These are phyloP conservation scores for Neotoxoptera formosana DNA, from an alignment of 1,140 invertebrate species.

Conservation along the genomic window DNA sequence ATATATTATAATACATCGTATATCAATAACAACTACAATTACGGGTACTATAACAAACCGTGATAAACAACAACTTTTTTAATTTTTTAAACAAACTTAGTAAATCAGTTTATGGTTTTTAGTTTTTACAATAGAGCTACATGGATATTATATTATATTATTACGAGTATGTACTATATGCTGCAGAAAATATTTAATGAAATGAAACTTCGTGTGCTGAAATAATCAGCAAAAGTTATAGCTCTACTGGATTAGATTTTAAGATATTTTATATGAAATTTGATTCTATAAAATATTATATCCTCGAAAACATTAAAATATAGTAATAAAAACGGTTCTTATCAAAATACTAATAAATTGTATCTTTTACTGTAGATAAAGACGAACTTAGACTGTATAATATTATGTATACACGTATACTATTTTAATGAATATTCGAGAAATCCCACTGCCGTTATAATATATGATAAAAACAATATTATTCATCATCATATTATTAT, in stretches of 20 bases:
- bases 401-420: too few species aligned
- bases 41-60: too few species aligned
- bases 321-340: not conserved
- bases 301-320: not conserved
- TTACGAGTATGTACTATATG: too few species aligned
- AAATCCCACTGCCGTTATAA: too few species aligned
- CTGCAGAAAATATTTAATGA: not conserved
- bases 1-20: too few species aligned
- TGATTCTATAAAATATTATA: not conserved
- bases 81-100: not conserved
- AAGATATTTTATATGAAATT: not conserved
- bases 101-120: not conserved
- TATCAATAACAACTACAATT: too few species aligned
- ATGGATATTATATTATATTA: not conserved
- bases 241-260: not conserved
- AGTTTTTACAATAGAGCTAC: not conserved
- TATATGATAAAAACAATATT: too few species aligned
- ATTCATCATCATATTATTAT: not conserved
- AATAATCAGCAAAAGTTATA: not conserved
- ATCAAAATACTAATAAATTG: not conserved
- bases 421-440: too few species aligned
- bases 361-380: too few species aligned
- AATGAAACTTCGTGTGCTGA: not conserved
- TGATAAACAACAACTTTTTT: not conserved
- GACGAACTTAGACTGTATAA: too few species aligned